Evolutionary conservation across 2,888 invertebrate species (phyloP).

Genomic region (Leptogaster cylindrica): DNA sequence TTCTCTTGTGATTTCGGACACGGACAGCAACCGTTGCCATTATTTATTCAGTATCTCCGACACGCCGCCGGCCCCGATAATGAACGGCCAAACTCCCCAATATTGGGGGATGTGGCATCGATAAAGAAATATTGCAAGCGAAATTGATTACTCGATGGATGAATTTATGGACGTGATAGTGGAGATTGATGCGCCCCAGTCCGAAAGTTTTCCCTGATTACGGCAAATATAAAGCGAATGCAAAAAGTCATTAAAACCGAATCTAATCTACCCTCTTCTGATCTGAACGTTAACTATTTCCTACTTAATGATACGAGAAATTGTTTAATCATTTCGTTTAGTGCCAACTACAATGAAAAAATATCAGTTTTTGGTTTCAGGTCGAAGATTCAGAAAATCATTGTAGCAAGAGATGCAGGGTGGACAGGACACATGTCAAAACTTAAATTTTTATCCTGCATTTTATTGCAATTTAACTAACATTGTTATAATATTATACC

Average conservation of each 20-base stretch:
- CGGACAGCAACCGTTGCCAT: constrained; percentile 20
- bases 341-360: too few relatives aligned
- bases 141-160: constrained; percentile 22
- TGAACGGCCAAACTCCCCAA: constrained; percentile 7
- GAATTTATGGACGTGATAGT: constrained; percentile 34
- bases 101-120: background rate
- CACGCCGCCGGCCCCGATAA: constrained; percentile 7
- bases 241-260: background rate
- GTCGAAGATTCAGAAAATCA: too few relatives aligned
- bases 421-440: too few relatives aligned
- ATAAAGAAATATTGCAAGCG: constrained; percentile 32
- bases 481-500: too few relatives aligned
- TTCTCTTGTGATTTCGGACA: constrained; percentile 15
- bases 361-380: too few relatives aligned
- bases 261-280: background rate
- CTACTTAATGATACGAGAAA: too few relatives aligned
- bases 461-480: too few relatives aligned
- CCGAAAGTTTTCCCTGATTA: background rate
- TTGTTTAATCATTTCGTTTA: too few relatives aligned
- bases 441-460: too few relatives aligned
- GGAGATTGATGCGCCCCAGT: constrained; percentile 14
- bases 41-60: constrained; percentile 30
- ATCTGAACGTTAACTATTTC: background rate
- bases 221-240: too few relatives aligned
- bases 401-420: too few relatives aligned